Base-by-base conservation (phyloP, 2,888 invertebrate genomes). In the Drosophila ezoana region DNA sequence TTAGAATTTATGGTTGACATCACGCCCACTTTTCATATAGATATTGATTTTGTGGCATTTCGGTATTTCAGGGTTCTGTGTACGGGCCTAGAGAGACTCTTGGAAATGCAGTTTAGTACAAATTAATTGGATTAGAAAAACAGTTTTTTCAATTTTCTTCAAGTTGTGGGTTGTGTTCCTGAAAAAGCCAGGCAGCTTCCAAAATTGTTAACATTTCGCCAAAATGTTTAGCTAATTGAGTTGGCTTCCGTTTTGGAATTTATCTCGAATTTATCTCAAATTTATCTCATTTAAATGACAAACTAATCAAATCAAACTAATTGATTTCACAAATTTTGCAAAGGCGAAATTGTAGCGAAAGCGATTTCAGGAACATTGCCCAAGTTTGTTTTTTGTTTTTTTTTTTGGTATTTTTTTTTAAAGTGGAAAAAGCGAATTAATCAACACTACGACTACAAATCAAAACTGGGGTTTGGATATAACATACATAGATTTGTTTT, bases 21-120 rank as follows among this genome's bases (percentile, higher is more conserved):
- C 52, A 74, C 75, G 79, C 69, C 79, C 75, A 76, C 41, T 43
- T 37, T 37, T 18, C 28, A 64, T 18, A 43, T 43, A 28, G 41
- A 51, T 38, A 47, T 57, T 53, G 32, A 40, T 49, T 37, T 49
- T 63, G 23, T 48, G 33, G 60, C 64, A 47, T 49, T 52, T 58
- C 79, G 77, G 59, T 65, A 16, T 41, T 43, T 65, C 57, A 32
- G 47, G 40, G 49, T 65, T 61, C 45, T 57, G 53, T 57, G 47
- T 64, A 43, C 56, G 62, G 28, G 74, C 75, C 79, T 84, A 84
- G 58, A 79, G 85, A 87, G 57, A 87, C 84, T 81, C 87, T 83
- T 62, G 62, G 48, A 71, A 63, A 87, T 59, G 62, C 66, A 68
- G 23, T 74, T 74, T 74, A 78, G 57, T 78, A 63, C 20, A 28